Evolutionary conservation across 1,140 invertebrate genomes (phyloP), one percentile per base, ranked within the genome.

Genomic region (Varroa destructor): DNA sequence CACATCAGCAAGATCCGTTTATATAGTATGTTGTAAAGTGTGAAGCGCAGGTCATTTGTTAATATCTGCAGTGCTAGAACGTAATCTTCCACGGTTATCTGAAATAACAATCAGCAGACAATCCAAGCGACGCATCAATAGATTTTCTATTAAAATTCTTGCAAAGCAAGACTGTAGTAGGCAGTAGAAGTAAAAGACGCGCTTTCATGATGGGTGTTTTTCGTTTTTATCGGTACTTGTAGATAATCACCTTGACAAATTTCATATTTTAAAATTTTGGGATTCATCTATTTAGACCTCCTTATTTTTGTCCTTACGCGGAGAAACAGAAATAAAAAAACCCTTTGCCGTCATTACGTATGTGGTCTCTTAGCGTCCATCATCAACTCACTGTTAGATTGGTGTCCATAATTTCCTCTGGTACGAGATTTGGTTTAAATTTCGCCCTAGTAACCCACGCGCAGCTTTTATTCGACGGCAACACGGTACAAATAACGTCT

Each of bases 21-120:
- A 80, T 95, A 94, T 78, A 90, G 93, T 73, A 93, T 86, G 80
- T 93, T 94, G 81, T 93, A 95, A 72, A 91, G 80, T 73, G 89
- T 92, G 79, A 95, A 95, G 73, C 91, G 84, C 72, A 89, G 86
- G 82, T 93, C 91, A 78, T 93, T 93, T 6, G 91, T 88, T 75
- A 94, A 82, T 43, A 90, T 82, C 80, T 93, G 90, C 89, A 95
- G 90, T 56, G 90, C 86, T 80, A 90, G 87, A 10, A 93, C 91
- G 81, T 93, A 95, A 80, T 95, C 91, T 84, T 95, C 91, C 57
- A 94, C 91, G 57, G 91, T 94, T 56, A 95, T 81, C 89, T 93
- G 81, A 61, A 83, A 83, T 76, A 76, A 74, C 54, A 71, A 43
- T 25, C 25, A 25, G 25, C 25, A 25, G 25, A 25, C 25, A 25